phyloP scores from a whole-genome alignment of 2,797 vertebrate genomes.

The Chelonia mydas region DNA sequence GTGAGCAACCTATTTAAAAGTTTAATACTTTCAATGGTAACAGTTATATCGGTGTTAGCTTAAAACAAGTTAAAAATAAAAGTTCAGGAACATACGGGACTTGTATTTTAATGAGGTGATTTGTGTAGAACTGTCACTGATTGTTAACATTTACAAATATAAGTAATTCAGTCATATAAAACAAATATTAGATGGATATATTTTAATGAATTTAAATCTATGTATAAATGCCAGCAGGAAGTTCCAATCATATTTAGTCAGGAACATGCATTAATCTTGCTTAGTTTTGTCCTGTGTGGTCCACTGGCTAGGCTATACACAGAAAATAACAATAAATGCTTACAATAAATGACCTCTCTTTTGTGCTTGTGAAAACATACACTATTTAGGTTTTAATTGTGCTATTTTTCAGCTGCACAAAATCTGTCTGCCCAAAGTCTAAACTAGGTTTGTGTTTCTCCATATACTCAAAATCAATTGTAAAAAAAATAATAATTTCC shows the following conservation, averaged over 20 bases:
- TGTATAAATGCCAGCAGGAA: slow-evolving; percentile 83
- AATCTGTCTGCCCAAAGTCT: slow-evolving; percentile 80
- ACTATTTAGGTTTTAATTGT: slow-evolving; percentile 76
- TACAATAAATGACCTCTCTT: slow-evolving; percentile 82
- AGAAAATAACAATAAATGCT: slow-evolving; percentile 83
- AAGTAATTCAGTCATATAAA: slow-evolving; percentile 75
- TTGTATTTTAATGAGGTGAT: slow-evolving; percentile 68
- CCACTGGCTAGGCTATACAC: slow-evolving; percentile 77
- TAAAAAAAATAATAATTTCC: slow-evolving; percentile 55
- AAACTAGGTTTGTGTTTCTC: slow-evolving; percentile 70
- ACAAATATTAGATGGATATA: slow-evolving; percentile 76
- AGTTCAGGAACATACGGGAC: slow-evolving; percentile 51
- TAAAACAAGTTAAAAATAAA: slow-evolving; percentile 66
- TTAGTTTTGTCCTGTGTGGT: slow-evolving; percentile 80
- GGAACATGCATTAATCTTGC: slow-evolving; percentile 81
- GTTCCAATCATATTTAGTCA: slow-evolving; percentile 84
- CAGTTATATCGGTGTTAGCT: slow-evolving; percentile 28
- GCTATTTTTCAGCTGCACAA: slow-evolving; percentile 70
- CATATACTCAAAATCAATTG: slow-evolving; percentile 44
- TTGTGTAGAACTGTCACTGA: slow-evolving; percentile 72
- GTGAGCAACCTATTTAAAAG: slow-evolving; percentile 6
- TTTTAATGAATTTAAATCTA: slow-evolving; percentile 75
- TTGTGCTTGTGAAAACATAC: slow-evolving; percentile 84
- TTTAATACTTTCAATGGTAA: slow-evolving; percentile 25
- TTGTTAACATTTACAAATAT: slow-evolving; percentile 77